These are phyloP conservation scores for Rhinoderma darwinii DNA, from an alignment of 2,113 vertebrate genomes.

Conservation along the genomic window DNA sequence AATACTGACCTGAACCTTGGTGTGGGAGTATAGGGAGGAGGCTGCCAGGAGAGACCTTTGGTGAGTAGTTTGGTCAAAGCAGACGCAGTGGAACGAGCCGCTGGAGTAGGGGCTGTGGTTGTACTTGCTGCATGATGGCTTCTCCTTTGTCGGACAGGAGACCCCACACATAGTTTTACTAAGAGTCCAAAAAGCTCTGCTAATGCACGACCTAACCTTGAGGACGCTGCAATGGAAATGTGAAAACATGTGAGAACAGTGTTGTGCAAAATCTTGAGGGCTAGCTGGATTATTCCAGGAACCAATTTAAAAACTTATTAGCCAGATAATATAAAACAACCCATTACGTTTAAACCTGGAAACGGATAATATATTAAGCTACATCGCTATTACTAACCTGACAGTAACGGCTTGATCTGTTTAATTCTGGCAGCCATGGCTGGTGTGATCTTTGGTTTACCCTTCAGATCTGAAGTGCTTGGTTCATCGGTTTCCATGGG, in stretches of 20 bases:
- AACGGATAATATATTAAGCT: background rate
- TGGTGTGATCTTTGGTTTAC: constrained; percentile 91
- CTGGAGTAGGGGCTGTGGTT: constrained; percentile 89
- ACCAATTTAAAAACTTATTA: too few species aligned
- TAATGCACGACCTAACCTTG: constrained; percentile 86
- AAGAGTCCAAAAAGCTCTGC: constrained; percentile 91
- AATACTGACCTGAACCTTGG: constrained; percentile 87
- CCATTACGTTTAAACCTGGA: too few species aligned
- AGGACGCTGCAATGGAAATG: constrained; percentile 79
- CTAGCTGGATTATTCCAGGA: background rate
- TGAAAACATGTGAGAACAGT: background rate
- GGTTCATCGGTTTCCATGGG: constrained; percentile 95
- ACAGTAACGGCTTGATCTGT: constrained; percentile 91
- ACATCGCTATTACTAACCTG: constrained; percentile 73
- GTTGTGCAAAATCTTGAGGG: background rate
- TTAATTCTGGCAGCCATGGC: constrained; percentile 95
- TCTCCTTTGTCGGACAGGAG: constrained; percentile 88
- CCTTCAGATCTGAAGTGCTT: constrained; percentile 82
- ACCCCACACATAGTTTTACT: constrained; percentile 92
- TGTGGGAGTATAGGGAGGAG: constrained; percentile 91
- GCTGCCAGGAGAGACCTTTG: constrained; percentile 92
- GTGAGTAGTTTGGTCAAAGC: constrained; percentile 91
- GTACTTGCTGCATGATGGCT: constrained; percentile 92
- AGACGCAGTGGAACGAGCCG: constrained; percentile 88
- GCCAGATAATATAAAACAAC: too few species aligned